Evolutionary conservation across 2,113 vertebrate genomes (phyloP).

Genomic region (Nicator chloris): DNA sequence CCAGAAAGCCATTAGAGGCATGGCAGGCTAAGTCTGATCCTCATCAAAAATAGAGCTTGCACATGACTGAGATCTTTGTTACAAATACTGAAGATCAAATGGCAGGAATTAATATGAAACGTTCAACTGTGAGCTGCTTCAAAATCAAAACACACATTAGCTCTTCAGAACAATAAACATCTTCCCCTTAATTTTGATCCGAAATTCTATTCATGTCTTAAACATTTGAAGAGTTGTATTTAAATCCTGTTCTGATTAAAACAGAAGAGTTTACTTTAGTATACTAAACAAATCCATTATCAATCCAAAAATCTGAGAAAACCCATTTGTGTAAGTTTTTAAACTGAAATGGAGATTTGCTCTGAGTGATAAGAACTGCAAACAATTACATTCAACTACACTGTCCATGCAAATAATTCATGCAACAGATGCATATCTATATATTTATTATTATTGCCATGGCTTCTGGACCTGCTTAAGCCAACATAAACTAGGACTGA

Average conservation of each 20-base stretch:
- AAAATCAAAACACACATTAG: neutral
- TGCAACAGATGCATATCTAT: neutral
- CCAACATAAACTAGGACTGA: neutral
- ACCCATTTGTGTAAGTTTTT: neutral
- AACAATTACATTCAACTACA: neutral
- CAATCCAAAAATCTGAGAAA: neutral
- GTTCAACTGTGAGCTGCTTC: neutral
- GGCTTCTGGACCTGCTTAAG: neutral
- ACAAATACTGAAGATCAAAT: neutral
- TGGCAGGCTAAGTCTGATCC: neutral
- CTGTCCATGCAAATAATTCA: neutral
- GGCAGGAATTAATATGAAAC: neutral
- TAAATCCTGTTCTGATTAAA: neutral
- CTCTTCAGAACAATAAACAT: neutral
- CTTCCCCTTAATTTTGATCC: neutral
- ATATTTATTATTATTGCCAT: neutral
- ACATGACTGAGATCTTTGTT: neutral
- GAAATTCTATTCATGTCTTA: neutral
- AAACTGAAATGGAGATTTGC: neutral
- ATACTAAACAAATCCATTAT: neutral
- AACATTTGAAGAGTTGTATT: neutral
- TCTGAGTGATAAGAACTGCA: neutral
- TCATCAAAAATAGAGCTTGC: neutral
- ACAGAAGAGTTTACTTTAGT: neutral
- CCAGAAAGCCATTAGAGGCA: neutral